These are phyloP conservation scores for Aspidiotus rigidus DNA, from an alignment of 2,888 invertebrate genomes.

Conservation along the genomic window DNA sequence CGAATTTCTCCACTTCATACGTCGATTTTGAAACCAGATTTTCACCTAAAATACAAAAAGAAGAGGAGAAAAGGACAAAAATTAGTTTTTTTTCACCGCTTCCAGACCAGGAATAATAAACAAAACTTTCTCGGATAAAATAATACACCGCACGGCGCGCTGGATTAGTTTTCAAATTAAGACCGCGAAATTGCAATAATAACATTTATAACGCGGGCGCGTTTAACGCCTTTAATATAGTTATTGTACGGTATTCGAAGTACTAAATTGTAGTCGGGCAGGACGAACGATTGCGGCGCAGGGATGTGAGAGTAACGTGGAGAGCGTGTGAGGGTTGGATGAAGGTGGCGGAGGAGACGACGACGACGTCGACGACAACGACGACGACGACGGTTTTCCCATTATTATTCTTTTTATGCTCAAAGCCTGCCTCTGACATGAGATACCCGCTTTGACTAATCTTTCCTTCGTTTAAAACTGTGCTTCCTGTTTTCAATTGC, in stretches of 20 bases:
- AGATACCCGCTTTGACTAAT: slow-evolving; percentile 33
- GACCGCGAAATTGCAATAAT: background rate
- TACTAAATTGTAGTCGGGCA: slow-evolving; percentile 34
- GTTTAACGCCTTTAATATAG: slow-evolving; percentile 30
- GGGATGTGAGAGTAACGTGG: slow-evolving; percentile 3
- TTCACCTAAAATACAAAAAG: slow-evolving; percentile 54
- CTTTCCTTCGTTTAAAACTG: slow-evolving; percentile 32
- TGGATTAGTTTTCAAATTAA: background rate
- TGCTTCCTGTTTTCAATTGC: slow-evolving; percentile 33
- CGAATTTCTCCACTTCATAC: slow-evolving; percentile 98
- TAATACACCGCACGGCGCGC: too few relatives aligned
- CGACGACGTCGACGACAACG: slow-evolving; percentile 7
- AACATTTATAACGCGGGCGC: slow-evolving; percentile 18
- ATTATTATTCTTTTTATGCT: slow-evolving; percentile 33
- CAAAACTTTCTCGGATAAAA: too few relatives aligned
- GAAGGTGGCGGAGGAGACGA: slow-evolving; percentile 25
- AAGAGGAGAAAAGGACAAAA: background rate
- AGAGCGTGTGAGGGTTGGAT: background rate
- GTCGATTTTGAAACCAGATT: slow-evolving; percentile 92
- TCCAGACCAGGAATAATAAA: too few relatives aligned
- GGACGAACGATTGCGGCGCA: slow-evolving; percentile 38
- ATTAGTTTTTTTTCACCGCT: too few relatives aligned
- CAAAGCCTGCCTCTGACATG: slow-evolving; percentile 32
- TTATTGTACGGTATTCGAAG: slow-evolving; percentile 22
- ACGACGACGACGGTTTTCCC: slow-evolving; percentile 30